phyloP scores from a whole-genome alignment of 1,140 invertebrate genomes.

The Lethrus apterus region DNA sequence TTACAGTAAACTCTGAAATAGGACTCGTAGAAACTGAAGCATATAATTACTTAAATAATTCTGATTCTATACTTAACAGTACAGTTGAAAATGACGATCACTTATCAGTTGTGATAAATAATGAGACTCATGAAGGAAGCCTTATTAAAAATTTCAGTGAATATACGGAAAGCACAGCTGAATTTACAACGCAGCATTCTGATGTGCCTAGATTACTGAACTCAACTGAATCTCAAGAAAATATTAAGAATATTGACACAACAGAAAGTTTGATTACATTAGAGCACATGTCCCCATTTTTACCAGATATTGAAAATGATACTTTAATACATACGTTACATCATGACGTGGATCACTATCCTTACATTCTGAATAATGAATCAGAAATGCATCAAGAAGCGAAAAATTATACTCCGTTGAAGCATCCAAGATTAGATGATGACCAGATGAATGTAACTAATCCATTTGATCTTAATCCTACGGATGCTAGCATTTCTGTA shows the following conservation, averaged over 20 bases:
- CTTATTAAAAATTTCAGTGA: too few species aligned
- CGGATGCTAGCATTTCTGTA: conserved; percentile 21
- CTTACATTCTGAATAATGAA: conserved; percentile 2
- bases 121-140: too few species aligned
- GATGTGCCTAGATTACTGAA: not conserved
- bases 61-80: too few species aligned
- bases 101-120: too few species aligned
- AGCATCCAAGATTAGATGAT: conserved; percentile 34
- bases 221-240: conserved; percentile 8
- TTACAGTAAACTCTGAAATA: too few species aligned
- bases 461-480: conserved; percentile 31
- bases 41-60: too few species aligned
- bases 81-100: too few species aligned
- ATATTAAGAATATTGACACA: conserved; percentile 10
- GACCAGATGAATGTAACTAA: conserved; percentile 39
- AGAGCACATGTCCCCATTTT: conserved; percentile 55
- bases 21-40: too few species aligned
- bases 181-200: too few species aligned
- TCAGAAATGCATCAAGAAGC: not conserved
- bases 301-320: conserved; percentile 54
- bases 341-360: conserved; percentile 32
- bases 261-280: conserved; percentile 20
- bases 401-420: conserved; percentile 11
- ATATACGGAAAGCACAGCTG: too few species aligned
- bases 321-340: conserved; percentile 48